These are phyloP conservation scores for Cosmia trapezina DNA, from an alignment of 2,888 invertebrate genomes.

Conservation along the genomic window DNA sequence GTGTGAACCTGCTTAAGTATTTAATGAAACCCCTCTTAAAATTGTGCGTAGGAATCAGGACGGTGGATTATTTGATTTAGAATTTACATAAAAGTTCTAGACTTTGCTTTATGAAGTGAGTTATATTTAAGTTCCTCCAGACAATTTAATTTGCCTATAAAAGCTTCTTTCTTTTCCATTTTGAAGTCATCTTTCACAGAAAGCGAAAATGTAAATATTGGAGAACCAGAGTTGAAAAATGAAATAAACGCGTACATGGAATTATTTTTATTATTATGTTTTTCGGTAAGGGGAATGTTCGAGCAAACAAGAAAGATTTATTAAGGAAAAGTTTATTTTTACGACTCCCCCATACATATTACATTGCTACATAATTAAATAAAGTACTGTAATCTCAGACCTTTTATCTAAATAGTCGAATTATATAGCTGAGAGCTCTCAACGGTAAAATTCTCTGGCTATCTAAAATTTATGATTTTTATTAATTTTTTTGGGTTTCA, in stretches of 20 bases:
- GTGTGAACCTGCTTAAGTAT: constrained; percentile 34
- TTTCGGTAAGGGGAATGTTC: constrained; percentile 39
- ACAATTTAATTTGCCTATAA: constrained; percentile 4
- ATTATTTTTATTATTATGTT: constrained; percentile 53
- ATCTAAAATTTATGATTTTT: constrained; percentile 19
- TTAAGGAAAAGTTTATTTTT: constrained; percentile 61
- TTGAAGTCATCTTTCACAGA: constrained; percentile 11
- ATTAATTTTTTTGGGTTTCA: neutral
- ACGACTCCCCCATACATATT: constrained; percentile 45
- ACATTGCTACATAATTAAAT: constrained; percentile 56
- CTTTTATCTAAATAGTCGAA: constrained; percentile 46
- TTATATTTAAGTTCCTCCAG: neutral
- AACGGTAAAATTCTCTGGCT: constrained; percentile 1
- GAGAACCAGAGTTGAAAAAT: constrained; percentile 38
- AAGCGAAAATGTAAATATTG: constrained; percentile 40
- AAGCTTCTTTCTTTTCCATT: constrained; percentile 25
- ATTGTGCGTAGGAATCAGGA: constrained; percentile 24
- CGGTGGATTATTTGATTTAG: neutral
- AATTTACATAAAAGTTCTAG: neutral
- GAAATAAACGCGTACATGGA: constrained; percentile 30
- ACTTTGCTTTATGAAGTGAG: neutral
- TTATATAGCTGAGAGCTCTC: constrained; percentile 39
- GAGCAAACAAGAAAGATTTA: constrained; percentile 57
- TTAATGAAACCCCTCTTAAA: constrained; percentile 25
- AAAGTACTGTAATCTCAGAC: constrained; percentile 49